Percentiles rank a stretch among this genome's conserved stretches.
Evolutionary conservation across 1,140 invertebrate genomes (phyloP).

Genomic region (Tyrophagus putrescentiae): DNA sequence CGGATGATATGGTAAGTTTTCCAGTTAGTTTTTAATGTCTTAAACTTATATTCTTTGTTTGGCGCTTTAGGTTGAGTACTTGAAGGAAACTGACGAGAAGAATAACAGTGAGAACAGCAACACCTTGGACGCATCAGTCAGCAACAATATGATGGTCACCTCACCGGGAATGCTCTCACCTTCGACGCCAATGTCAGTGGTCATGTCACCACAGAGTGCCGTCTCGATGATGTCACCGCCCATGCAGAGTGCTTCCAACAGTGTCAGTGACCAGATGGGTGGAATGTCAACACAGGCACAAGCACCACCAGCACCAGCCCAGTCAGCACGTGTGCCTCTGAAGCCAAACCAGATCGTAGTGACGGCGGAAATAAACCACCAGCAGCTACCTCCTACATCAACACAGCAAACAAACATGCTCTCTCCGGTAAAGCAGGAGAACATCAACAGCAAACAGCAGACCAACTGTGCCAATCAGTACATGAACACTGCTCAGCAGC

Average conservation of each 20-base stretch:
- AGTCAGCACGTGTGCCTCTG: too few species aligned
- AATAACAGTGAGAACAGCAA: background rate
- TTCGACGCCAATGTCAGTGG: constrained; percentile 11
- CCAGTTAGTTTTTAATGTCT: background rate
- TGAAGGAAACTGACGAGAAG: constrained; percentile 18
- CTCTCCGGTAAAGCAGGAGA: background rate
- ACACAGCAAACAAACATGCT: background rate
- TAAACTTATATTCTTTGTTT: background rate
- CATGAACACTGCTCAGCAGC: background rate
- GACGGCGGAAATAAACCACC: too few species aligned
- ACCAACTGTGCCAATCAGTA: background rate
- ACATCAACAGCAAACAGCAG: background rate
- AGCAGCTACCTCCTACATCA: background rate
- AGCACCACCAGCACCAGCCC: background rate
- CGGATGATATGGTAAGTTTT: constrained; percentile 72
- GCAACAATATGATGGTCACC: background rate
- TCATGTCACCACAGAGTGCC: constrained; percentile 5
- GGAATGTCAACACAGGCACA: background rate
- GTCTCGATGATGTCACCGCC: constrained; percentile 21
- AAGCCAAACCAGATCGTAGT: too few species aligned
- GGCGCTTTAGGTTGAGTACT: constrained; percentile 17
- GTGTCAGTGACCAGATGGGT: constrained; percentile 27
- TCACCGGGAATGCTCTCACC: constrained; percentile 4
- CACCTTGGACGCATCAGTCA: background rate
- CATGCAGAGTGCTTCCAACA: constrained; percentile 25